Conservation (phyloP, 2,888 invertebrate genomes). For the Rhagonycha lutea region DNA sequence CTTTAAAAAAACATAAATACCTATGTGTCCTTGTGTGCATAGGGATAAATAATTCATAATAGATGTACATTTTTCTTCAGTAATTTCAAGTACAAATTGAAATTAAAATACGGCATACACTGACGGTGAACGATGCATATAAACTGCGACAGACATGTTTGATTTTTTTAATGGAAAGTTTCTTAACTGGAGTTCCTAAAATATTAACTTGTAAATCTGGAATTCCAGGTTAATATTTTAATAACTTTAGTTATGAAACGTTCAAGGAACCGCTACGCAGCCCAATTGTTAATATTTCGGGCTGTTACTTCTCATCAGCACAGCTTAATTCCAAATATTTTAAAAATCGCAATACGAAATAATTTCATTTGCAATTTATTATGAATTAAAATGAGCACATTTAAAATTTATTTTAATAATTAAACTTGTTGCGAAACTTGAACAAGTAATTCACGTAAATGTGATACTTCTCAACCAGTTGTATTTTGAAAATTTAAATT, state of each 20-base stretch:
- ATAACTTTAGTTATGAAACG: too few relatives aligned
- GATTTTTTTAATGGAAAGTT: too few relatives aligned
- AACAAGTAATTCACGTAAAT: neutral
- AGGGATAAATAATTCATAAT: neutral
- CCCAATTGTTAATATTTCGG: neutral
- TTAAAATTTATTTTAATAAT: neutral
- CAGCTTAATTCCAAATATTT: neutral
- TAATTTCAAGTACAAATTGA: neutral
- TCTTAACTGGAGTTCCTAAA: too few relatives aligned
- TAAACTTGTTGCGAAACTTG: neutral
- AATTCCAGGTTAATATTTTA: too few relatives aligned
- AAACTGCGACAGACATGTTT: neutral
- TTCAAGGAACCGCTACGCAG: too few relatives aligned
- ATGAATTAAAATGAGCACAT: neutral
- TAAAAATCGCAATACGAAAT: neutral
- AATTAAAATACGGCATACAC: neutral
- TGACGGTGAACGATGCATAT: too few relatives aligned
- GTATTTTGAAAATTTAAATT: neutral
- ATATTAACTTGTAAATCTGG: too few relatives aligned
- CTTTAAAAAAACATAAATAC: neutral
- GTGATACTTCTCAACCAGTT: neutral
- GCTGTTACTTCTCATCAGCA: neutral
- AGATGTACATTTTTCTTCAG: neutral
- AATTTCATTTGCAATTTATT: neutral
- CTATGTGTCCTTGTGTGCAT: neutral